Conservation (phyloP, 2,113 vertebrate genomes). For the Ondatra zibethicus region DNA sequence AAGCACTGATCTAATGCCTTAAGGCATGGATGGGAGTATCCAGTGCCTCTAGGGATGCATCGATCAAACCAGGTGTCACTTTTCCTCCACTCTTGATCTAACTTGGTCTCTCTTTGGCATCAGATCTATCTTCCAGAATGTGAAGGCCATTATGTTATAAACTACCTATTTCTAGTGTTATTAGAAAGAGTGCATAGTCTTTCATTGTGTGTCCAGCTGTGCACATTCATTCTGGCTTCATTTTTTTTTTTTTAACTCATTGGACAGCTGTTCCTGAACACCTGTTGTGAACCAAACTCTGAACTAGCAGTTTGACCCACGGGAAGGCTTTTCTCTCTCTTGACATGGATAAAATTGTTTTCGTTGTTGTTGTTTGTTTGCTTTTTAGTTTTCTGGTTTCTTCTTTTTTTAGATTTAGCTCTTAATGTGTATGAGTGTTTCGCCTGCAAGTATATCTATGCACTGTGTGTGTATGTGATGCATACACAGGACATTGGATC, state of each 20-base stretch:
- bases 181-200: neutral
- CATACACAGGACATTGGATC: no score
- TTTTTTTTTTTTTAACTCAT: conserved; percentile 40
- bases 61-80: neutral
- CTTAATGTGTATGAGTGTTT: neutral
- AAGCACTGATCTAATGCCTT: fast-evolving
- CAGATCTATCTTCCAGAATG: neutral
- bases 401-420: neutral
- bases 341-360: neutral
- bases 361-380: neutral
- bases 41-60: neutral
- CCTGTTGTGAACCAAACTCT: neutral
- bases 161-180: neutral
- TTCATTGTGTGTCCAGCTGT: neutral
- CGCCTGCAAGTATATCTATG: neutral
- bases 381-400: no score
- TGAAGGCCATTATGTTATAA: neutral
- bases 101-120: neutral
- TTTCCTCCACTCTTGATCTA: neutral
- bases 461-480: neutral
- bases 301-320: neutral
- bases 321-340: neutral
- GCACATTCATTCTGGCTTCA: neutral
- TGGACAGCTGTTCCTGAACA: neutral
- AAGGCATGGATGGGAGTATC: neutral